Conservation (phyloP, 2,113 vertebrate species). For the Scortum barcoo region DNA sequence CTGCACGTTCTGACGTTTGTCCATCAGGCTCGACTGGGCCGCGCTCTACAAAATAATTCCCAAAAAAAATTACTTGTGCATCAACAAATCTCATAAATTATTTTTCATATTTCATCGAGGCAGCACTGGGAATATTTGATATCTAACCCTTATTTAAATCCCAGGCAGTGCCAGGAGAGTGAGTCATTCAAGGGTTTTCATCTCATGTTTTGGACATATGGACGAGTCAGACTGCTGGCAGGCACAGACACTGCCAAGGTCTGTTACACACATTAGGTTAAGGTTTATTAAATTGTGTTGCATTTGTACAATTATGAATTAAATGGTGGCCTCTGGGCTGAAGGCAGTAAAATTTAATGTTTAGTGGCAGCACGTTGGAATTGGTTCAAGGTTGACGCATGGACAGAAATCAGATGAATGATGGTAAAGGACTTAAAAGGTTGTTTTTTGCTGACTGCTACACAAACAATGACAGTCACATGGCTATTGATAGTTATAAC, state of each 20-base stretch:
- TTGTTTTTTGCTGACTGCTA: not conserved
- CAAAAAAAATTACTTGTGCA: not conserved
- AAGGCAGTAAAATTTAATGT: slow-evolving; percentile 36
- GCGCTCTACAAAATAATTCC: not conserved
- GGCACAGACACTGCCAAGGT: slow-evolving; percentile 10
- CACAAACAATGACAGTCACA: not conserved
- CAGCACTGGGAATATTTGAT: not conserved
- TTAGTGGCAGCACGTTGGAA: slow-evolving; percentile 25
- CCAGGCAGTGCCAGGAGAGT: not conserved
- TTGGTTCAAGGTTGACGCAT: not conserved
- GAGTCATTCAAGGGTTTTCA: slow-evolving; percentile 36
- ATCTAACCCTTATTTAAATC: not conserved
- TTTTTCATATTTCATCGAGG: not conserved
- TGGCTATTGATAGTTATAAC: not conserved
- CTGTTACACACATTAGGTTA: slow-evolving; percentile 35
- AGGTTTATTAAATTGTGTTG: slow-evolving; percentile 44
- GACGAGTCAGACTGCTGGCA: slow-evolving; percentile 49
- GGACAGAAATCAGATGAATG: not conserved
- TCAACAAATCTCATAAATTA: not conserved
- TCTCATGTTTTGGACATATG: slow-evolving; percentile 40
- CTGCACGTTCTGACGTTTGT: not conserved
- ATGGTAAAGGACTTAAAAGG: not conserved
- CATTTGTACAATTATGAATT: slow-evolving; percentile 51
- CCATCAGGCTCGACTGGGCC: not conserved
- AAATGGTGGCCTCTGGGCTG: slow-evolving; percentile 26